Conservation (phyloP, 2,888 invertebrate species). For the Euzophera pinguis region DNA sequence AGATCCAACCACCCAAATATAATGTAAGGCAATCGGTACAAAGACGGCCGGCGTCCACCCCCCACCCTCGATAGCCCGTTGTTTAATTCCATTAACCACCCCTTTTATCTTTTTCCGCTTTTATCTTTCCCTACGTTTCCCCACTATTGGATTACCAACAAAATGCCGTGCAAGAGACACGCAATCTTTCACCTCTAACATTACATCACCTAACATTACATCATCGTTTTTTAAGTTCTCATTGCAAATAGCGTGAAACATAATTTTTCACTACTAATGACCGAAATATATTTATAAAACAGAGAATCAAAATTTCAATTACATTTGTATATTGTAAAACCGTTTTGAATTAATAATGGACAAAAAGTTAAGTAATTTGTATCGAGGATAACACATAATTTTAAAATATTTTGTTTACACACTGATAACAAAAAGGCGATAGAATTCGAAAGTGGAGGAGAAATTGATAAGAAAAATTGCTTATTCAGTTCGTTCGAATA, state of each 20-base stretch:
- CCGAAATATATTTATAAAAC: no score
- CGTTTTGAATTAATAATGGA: no score
- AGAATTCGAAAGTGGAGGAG: no score
- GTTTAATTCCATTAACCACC: conserved; percentile 79
- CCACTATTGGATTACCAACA: conserved; percentile 75
- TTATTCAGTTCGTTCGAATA: no score
- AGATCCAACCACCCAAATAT: conserved; percentile 22
- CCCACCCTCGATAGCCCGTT: conserved; percentile 42
- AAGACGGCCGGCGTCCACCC: conserved; percentile 40
- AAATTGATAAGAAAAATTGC: no score
- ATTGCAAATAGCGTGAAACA: conserved; percentile 28
- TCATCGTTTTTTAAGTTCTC: conserved; percentile 39
- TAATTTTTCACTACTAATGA: not conserved
- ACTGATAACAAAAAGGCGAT: no score
- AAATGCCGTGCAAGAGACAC: conserved; percentile 72
- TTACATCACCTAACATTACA: conserved; percentile 56
- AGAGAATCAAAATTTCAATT: no score
- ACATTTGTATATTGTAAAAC: no score
- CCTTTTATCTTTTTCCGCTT: conserved; percentile 75
- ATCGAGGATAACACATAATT: no score
- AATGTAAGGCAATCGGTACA: conserved; percentile 47
- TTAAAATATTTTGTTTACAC: no score
- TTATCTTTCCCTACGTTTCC: conserved; percentile 53
- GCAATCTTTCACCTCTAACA: conserved; percentile 60
- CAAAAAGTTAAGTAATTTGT: no score